Conservation (phyloP, 2,113 vertebrate genomes). For the Protomyctophum bolini region DNA sequence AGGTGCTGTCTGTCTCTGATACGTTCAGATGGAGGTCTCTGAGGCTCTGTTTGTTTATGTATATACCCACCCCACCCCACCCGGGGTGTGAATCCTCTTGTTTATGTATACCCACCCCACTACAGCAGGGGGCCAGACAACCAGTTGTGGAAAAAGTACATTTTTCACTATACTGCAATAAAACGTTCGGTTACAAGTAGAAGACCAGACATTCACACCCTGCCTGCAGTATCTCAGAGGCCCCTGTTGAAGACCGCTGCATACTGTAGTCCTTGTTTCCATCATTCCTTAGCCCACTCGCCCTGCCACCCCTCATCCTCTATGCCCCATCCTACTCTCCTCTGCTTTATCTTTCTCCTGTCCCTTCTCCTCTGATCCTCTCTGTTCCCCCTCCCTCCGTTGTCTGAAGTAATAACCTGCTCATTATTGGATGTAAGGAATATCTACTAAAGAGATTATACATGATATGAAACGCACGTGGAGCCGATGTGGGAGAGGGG, state of each 20-base stretch:
- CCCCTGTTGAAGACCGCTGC: no score
- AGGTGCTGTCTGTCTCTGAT: conserved; percentile 69
- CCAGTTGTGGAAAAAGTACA: no score
- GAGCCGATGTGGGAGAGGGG: conserved; percentile 51
- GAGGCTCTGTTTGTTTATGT: conserved; percentile 72
- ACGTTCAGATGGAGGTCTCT: conserved; percentile 62
- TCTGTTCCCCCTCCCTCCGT: conserved; percentile 50
- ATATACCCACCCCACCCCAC: conserved; percentile 47
- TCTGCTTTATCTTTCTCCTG: background rate
- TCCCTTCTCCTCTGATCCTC: conserved; percentile 13
- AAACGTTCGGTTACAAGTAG: no score
- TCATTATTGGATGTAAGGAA: conserved; percentile 78
- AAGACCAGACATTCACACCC: no score
- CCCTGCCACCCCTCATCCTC: background rate
- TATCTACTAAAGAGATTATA: conserved; percentile 78
- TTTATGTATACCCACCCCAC: no score
- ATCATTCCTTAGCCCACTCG: background rate
- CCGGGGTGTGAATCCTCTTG: background rate
- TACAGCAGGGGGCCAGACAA: conserved; percentile 50
- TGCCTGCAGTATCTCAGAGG: no score
- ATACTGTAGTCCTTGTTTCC: background rate
- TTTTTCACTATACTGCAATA: no score
- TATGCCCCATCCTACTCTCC: background rate
- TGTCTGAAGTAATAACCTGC: conserved; percentile 75
- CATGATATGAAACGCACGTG: conserved; percentile 76